These are phyloP conservation scores for Struthio camelus DNA, from an alignment of 2,113 vertebrate genomes.

Conservation along the genomic window DNA sequence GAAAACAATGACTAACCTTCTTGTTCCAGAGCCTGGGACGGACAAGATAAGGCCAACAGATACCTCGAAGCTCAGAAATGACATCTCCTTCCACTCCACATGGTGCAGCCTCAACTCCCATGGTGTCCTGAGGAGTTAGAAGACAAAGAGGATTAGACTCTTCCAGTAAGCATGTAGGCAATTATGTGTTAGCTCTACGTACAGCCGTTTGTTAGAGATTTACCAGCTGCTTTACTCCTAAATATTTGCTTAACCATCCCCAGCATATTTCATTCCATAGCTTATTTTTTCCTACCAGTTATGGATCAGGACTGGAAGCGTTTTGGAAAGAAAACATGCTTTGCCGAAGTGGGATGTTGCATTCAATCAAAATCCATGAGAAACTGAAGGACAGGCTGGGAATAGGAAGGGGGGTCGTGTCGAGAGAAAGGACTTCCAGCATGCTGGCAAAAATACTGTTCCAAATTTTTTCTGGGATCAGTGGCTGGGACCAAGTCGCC, in stretches of 20 bases:
- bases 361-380: not conserved
- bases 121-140: not conserved
- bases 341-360: slow-evolving; percentile 8
- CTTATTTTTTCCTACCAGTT: slow-evolving; percentile 55
- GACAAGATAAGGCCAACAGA: not conserved
- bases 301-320: slow-evolving; percentile 40
- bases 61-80: not conserved
- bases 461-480: not conserved
- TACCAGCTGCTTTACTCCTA: slow-evolving; percentile 64
- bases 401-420: not conserved
- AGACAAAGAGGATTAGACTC: slow-evolving; percentile 8
- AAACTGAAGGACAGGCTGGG: not conserved
- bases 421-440: not conserved
- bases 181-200: slow-evolving; percentile 7
- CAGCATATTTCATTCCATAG: slow-evolving; percentile 46
- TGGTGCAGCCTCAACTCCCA: not conserved
- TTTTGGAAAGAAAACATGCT: slow-evolving; percentile 50
- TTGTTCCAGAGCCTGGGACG: not conserved
- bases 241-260: slow-evolving; percentile 62
- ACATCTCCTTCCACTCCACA: not conserved
- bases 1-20: not conserved
- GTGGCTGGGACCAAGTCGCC: not conserved
- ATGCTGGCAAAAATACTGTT: not conserved
- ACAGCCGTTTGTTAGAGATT: slow-evolving; percentile 47
- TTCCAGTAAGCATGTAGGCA: slow-evolving; percentile 1